Conservation (phyloP, 2,113 vertebrate species). For the Takifugu flavidus region DNA sequence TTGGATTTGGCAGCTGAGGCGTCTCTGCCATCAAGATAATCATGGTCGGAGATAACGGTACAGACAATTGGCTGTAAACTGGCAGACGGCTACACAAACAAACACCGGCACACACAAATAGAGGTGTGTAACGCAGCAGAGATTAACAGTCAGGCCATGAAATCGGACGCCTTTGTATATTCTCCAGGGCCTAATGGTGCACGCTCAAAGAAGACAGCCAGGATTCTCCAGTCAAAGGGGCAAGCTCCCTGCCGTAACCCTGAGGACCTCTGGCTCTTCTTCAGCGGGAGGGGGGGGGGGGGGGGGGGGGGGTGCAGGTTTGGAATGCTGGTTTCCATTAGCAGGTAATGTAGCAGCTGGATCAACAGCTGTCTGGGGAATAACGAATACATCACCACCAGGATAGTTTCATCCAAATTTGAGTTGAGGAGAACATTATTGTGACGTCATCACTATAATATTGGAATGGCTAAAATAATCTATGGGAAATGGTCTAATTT, state of each 20-base stretch:
- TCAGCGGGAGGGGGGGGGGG: not conserved
- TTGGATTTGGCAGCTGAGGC: conserved; percentile 35
- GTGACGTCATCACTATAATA: no score
- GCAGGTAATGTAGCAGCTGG: no score
- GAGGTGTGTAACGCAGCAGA: conserved; percentile 26
- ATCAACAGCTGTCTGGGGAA: no score
- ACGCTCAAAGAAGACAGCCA: conserved; percentile 26
- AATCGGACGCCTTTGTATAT: conserved; percentile 56
- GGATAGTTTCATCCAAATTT: no score
- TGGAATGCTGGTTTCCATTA: no score
- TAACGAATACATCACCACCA: no score
- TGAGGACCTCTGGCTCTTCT: not conserved
- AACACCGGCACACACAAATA: conserved; percentile 20
- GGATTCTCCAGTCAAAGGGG: conserved; percentile 47
- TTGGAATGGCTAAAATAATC: no score
- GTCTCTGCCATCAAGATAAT: conserved; percentile 15
- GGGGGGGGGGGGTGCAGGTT: no score
- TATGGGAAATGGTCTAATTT: no score
- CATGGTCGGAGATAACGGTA: conserved; percentile 30
- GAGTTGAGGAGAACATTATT: no score
- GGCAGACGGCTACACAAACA: conserved; percentile 32
- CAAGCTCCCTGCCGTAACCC: conserved; percentile 17
- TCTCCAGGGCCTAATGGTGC: conserved; percentile 24
- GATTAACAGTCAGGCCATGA: conserved; percentile 43
- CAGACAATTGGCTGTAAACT: conserved; percentile 43